Conservation (phyloP, 1,140 invertebrate genomes). For the Lordiphosa stackelbergi region DNA sequence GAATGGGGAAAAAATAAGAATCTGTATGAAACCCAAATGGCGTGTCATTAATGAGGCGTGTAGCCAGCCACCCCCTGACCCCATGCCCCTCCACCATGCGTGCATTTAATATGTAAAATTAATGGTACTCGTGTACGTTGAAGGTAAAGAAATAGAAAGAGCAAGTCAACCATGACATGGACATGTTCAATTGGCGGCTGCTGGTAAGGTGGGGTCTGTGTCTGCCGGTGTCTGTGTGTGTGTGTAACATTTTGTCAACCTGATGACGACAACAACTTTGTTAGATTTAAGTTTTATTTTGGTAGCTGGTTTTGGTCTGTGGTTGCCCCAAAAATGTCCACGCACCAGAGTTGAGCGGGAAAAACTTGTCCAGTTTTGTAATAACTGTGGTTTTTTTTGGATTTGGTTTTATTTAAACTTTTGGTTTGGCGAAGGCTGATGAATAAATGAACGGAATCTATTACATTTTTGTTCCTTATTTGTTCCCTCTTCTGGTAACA, state of each 20-base stretch:
- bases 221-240: background rate
- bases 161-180: constrained; percentile 6
- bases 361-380: no score
- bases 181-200: constrained; percentile 2
- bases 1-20: constrained; percentile 9
- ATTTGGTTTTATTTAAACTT: constrained; percentile 13
- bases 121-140: constrained; percentile 30
- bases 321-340: constrained; percentile 4
- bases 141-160: background rate
- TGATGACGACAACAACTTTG: constrained; percentile 24
- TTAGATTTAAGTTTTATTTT: constrained; percentile 11
- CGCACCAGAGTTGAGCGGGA: no score
- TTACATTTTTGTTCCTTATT: no score
- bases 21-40: constrained; percentile 33
- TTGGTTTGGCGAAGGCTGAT: background rate
- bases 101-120: constrained; percentile 63
- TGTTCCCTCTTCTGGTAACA: background rate
- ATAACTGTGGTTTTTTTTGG: background rate
- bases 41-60: constrained; percentile 55
- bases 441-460: no score
- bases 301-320: constrained; percentile 13
- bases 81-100: constrained; percentile 14
- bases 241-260: constrained; percentile 25
- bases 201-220: background rate
- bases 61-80: constrained; percentile 18